Evolutionary conservation across 2,113 vertebrate species (phyloP).

Genomic region (Epinephelus lanceolatus): DNA sequence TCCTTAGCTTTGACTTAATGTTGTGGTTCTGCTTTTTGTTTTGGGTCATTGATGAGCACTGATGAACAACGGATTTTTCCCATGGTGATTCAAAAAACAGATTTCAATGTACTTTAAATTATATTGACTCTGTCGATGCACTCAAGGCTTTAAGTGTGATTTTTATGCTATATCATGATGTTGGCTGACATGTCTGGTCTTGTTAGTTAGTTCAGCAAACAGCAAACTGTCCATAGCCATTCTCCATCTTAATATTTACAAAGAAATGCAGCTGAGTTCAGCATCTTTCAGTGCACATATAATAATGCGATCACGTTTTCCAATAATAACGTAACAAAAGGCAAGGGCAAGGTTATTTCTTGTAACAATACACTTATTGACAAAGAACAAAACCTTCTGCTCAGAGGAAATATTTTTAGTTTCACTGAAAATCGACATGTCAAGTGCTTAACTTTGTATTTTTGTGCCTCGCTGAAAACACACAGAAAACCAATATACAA

Average conservation of each 20-base stretch:
- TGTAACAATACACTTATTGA: neutral
- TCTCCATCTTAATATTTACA: neutral
- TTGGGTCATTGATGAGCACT: neutral
- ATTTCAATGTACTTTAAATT: conserved; percentile 12
- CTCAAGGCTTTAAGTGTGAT: neutral
- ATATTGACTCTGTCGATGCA: neutral
- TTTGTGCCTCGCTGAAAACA: neutral
- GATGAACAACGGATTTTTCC: neutral
- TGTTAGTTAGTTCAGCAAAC: neutral
- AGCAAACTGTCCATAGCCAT: neutral
- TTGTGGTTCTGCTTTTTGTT: neutral
- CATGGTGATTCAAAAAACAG: neutral
- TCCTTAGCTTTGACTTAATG: neutral
- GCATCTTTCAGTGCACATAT: neutral
- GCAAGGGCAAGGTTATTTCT: neutral
- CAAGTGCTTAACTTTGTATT: neutral
- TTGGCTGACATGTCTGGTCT: neutral
- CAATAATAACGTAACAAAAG: neutral
- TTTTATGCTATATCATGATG: neutral
- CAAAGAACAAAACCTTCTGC: neutral
- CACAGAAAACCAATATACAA: neutral
- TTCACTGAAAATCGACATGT: neutral
- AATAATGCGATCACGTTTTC: neutral
- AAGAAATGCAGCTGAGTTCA: neutral
- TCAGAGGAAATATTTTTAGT: neutral